Evolutionary conservation across 2,888 invertebrate species (phyloP), one percentile per base, ranked within the genome.

Genomic region (Lomographa bimaculata): DNA sequence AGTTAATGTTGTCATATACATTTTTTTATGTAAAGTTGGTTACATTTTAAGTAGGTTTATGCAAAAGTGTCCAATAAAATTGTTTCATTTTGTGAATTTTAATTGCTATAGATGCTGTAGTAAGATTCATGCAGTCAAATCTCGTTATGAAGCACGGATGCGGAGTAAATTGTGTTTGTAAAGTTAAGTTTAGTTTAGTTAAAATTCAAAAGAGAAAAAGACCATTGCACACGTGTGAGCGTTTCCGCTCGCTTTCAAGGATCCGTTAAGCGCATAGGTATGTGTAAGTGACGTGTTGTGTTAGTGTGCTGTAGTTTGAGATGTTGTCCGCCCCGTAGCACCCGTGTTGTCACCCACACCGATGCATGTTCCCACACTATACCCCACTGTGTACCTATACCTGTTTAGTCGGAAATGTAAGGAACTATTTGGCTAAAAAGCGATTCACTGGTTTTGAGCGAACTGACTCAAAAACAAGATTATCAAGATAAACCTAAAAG

Each of bases 111-210:
- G 52, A 42, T 39, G 32, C 35, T 43, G 45, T 44, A 32, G 53
- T 50, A 53, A 44, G 69, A 79, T 86, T 89, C 86, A 85, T 89
- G 90, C 91, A 90, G 90, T 90, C 89, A 90, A 91, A 92, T 92
- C 92, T 92, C 92, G 92, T 92, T 92, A 92, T 90, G 89, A 90
- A 79, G 87, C 87, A 41, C 50, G 42, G 51, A 44, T 37, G 38
- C 33, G 28, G 25, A 20, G 19, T 37, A 45, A 46, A 42, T 18
- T 40, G 16, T 39, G 24, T 17, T 30, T 7, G 47, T 50, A 56
- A 50, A 41, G 32, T 48, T 49, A 41, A 53, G 47, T 43, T 44
- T 33, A 48, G 23, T 49, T 46, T 45, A 45, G 45, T 49, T 45
- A 42, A 46, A 60, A 64, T 57, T 54, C 63, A 62, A 65, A 71